Conservation (phyloP, 2,113 vertebrate species). For the Pseudolaguvia tuberculata region DNA sequence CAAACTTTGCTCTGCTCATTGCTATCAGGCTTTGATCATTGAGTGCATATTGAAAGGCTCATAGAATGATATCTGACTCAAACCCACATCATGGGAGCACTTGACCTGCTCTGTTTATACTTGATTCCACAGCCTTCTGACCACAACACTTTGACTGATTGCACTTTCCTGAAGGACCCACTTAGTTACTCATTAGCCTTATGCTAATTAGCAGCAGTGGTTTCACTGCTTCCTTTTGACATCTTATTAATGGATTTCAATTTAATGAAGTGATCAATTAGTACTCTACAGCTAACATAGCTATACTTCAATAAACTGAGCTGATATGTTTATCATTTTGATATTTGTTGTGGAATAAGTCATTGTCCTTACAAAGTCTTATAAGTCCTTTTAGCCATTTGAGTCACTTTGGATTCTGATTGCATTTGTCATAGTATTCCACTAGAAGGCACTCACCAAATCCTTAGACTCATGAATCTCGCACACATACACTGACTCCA, state of each 20-base stretch:
- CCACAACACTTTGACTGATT: slow-evolving; percentile 16
- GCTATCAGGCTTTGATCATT: slow-evolving; percentile 30
- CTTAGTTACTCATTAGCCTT: neutral
- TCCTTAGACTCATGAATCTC: too few species aligned
- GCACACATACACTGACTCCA: too few species aligned
- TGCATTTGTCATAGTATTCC: too few species aligned
- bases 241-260: neutral
- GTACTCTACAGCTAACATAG: neutral
- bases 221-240: neutral
- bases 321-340: neutral
- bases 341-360: neutral
- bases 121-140: slow-evolving; percentile 7
- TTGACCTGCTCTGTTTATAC: slow-evolving; percentile 26
- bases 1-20: slow-evolving; percentile 24
- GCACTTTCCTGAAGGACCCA: slow-evolving; percentile 15
- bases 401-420: too few species aligned
- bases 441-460: too few species aligned
- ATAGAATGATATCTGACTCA: slow-evolving; percentile 7
- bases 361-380: neutral
- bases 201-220: neutral
- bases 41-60: slow-evolving; percentile 25
- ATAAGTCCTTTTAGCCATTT: too few species aligned
- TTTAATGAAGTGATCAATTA: neutral
- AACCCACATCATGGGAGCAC: slow-evolving; percentile 24
- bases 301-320: neutral